Base-by-base conservation (phyloP, 1,140 invertebrate genomes). In the Drosophila tsacasi region DNA sequence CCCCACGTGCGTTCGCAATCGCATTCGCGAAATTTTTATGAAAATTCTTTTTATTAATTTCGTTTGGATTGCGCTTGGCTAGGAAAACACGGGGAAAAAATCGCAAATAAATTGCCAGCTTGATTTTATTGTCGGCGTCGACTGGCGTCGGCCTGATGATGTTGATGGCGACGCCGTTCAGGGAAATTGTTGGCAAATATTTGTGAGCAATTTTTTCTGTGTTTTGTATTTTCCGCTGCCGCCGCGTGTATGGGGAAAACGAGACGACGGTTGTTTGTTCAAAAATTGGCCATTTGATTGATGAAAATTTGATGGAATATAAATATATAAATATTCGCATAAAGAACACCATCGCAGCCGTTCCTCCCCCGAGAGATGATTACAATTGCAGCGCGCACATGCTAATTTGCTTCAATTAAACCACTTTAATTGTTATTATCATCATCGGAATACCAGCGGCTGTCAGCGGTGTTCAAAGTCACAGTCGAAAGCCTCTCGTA, bases 1-100 rank as follows among this genome's bases (percentile, higher is more conserved):
- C 54, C 49, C 40, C 69, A 71, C 71, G 54, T 71, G 67, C 37
- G 30, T 21, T 27, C 13, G 27, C 19, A 1, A 9, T 46, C 19
- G 42, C 42, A 5, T 47, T 49, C 8, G 47, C 23, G 17, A 67
- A 50, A 42, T 42, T 73, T 60, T 72, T 61, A 73, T 74, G 55
- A 73, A 73, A 60, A 74, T 61, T 60, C 68, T 73, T 74, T 74
- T 74, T 74, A 74, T 74, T 76, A 76, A 76, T 76, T 76, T 76
- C 46, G 46, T 67, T 76, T 76, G 65, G 46, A 77, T 67, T 55
- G 61, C 68, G 60, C 39, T 74, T 74, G 58, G 61, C 63, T 44
- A 32, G 67, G 30, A 59, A 50, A 60, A 72, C 69, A 61, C 47
- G 54, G 52, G 19, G 50, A 73, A 73, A 69, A 69, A 74, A 73